Evolutionary conservation across 1,140 invertebrate species (phyloP), one percentile per base, ranked within the genome.

Genomic region (Drosophila navojoa): DNA sequence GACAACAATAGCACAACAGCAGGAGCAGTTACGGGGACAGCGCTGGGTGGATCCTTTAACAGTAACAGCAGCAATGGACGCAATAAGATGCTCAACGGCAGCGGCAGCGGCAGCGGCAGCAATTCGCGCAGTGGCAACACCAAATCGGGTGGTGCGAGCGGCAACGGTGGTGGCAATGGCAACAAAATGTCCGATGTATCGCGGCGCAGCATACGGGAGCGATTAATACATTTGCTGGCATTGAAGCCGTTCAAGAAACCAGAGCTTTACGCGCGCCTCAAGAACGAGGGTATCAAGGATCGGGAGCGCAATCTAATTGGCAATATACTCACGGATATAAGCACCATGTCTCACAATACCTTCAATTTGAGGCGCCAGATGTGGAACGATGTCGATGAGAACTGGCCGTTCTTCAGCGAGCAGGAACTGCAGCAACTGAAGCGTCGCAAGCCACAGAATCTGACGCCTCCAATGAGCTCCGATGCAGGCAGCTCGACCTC

Each of bases 401-500:
- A 98, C 90, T 99, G 98, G 98, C 96, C 97, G 42, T 98, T 96
- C 93, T 99, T 98, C 89, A 95, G 95, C 32, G 97, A 98, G 70
- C 95, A 97, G 81, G 98, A 99, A 90, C 94, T 94, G 91, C 95
- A 97, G 85, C 95, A 96, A 86, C 93, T 98, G 72, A 98, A 97
- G 94, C 95, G 96, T 82, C 95, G 96, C 79, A 97, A 97, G 93
- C 96, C 97, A 76, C 96, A 97, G 93, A 97, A 97, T 92, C 93
- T 97, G 82, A 97, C 96, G 11, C 96, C 97, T 49, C 97, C 96
- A 7, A 95, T 96, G 52, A 97, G 96, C 79, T 96, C 96, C 63
- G 96, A 97, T 82, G 95, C 95, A 75, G 95, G 95, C 61, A 92
- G 91, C 55, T 92, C 91, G 22, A 92, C 91, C 9, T 92, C 91